Base-by-base conservation (phyloP, 2,888 invertebrate genomes). In the Amphipoea oculea region DNA sequence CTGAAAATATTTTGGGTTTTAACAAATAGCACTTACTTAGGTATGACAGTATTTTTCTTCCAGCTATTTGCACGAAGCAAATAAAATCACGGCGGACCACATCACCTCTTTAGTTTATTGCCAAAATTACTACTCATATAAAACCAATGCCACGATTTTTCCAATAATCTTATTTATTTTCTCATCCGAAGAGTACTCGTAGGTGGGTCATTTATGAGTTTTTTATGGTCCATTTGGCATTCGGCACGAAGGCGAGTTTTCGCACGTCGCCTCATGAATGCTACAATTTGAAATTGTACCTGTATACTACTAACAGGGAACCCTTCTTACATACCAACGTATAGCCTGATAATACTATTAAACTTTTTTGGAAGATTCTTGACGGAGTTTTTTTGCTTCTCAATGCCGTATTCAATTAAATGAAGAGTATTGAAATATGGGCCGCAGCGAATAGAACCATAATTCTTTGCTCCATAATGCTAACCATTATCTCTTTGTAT, bases 1-100 rank as follows among this genome's bases (percentile, higher is more conserved):
- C 97, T 98, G 94, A 98, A 98, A 97, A 98, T 98, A 95, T 98
- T 98, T 96, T 98, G 98, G 98, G 98, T 98, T 97, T 97, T 98
- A 94, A 98, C 98, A 97, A 98, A 98, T 97, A 98, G 98, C 97
- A 98, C 98, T 93, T 98, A 98, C 94, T 95, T 98, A 95, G 98
- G 98, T 98, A 97, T 93, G 94, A 90, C 57, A n/a, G 40, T 62
- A 72, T 81, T 78, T 73, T 77, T 80, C 66, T 81, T 74, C 60
- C 48, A 72, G 72, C 40, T 72, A 63, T 74, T 29, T 67, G 14
- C 63, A 71, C 23, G 5, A 7, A 78, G 54, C 23, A 69, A 73
- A 84, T 82, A 83, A 84, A 69, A 79, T 70, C 62, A 73, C 54
- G 29, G 76, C 79, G 62, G 9, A 62, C 63, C 68, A 76, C 69